phyloP scores from a whole-genome alignment of 2,888 invertebrate genomes.

The Noctua fimbriata region DNA sequence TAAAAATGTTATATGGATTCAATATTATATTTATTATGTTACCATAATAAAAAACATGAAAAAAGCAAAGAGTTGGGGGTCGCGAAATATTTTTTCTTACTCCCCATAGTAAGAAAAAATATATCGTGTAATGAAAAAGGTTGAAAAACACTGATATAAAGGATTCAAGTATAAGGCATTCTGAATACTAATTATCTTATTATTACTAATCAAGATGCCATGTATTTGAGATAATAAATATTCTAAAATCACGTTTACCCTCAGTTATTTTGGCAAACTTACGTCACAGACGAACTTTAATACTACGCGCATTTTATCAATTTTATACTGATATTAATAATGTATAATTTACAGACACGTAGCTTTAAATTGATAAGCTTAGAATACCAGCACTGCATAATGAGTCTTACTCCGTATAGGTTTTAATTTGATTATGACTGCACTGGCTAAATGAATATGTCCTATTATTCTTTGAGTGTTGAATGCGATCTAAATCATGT shows the following conservation, averaged over 20 bases:
- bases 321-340: conserved; percentile 1
- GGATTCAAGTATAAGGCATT: conserved; percentile 11
- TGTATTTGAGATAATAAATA: conserved; percentile 32
- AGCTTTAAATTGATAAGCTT: conserved; percentile 23
- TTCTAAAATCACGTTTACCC: conserved; percentile 41
- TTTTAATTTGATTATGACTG: background rate
- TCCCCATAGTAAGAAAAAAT: too few species aligned
- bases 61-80: too few species aligned
- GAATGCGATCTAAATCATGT: background rate
- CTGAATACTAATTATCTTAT: conserved; percentile 9
- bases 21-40: too few species aligned
- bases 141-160: background rate
- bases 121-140: too few species aligned
- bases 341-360: conserved; percentile 24
- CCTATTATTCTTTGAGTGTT: background rate
- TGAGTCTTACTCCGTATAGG: background rate
- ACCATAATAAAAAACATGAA: too few species aligned
- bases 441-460: background rate
- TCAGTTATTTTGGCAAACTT: conserved; percentile 37
- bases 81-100: too few species aligned
- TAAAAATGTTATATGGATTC: too few species aligned
- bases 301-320: conserved; percentile 28
- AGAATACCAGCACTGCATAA: conserved; percentile 14
- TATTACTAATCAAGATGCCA: conserved; percentile 14
- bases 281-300: conserved; percentile 50